These are phyloP conservation scores for Litoditis marina DNA, from an alignment of 2,888 invertebrate genomes.

Conservation along the genomic window DNA sequence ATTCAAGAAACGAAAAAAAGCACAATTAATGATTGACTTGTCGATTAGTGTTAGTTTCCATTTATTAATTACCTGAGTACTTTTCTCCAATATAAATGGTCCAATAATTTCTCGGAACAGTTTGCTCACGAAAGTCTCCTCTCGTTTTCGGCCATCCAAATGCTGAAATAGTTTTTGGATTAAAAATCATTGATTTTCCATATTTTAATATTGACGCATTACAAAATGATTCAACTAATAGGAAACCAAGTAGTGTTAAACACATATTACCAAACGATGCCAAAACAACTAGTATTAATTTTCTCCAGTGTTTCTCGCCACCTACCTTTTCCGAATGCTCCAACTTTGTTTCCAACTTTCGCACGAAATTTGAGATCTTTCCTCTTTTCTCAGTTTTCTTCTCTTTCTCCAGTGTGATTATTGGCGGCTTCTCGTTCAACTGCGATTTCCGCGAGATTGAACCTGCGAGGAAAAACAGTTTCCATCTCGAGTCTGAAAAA, in stretches of 20 bases:
- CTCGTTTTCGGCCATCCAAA: slow-evolving; percentile 14
- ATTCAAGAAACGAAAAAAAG: no score
- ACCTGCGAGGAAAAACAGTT: slow-evolving; percentile 32
- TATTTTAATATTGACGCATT: no score
- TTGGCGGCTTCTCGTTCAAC: slow-evolving; percentile 7
- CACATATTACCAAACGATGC: no score
- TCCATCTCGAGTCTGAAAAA: slow-evolving; percentile 22
- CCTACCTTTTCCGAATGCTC: no score
- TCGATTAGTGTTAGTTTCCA: background rate
- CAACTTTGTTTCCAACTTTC: slow-evolving; percentile 32
- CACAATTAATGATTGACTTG: no score
- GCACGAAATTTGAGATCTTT: slow-evolving; percentile 26
- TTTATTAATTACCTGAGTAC: slow-evolving; percentile 27
- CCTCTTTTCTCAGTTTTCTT: background rate
- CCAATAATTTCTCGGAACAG: slow-evolving; percentile 58
- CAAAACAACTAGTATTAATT: no score
- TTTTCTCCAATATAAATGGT: slow-evolving; percentile 52
- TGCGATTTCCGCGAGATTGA: slow-evolving; percentile 28
- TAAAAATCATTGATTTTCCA: background rate
- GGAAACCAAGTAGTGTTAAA: no score
- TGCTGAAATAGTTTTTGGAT: slow-evolving; percentile 2
- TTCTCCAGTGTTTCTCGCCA: no score
- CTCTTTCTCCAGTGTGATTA: slow-evolving; percentile 14
- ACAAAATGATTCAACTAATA: no score
- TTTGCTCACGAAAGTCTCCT: slow-evolving; percentile 58